These are phyloP conservation scores for Eupsilia transversa DNA, from an alignment of 2,888 invertebrate genomes.

Conservation along the genomic window DNA sequence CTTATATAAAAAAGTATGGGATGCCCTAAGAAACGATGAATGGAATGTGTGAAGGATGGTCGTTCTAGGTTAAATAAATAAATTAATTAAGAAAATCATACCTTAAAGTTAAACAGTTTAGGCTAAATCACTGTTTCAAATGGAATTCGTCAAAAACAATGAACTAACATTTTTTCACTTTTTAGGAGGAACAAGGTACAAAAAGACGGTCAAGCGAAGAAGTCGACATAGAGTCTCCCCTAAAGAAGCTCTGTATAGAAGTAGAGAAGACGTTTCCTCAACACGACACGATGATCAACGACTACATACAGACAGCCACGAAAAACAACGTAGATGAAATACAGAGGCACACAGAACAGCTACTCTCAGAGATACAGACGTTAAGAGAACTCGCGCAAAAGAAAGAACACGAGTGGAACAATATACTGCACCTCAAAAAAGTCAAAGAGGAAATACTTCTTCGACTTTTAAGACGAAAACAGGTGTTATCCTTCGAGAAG, in stretches of 20 bases:
- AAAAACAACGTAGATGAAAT: conserved; percentile 91
- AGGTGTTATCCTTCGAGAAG: conserved; percentile 90
- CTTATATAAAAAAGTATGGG: not conserved
- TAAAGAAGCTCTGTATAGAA: conserved; percentile 88
- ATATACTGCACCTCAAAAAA: conserved; percentile 95
- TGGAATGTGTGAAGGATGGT: not conserved
- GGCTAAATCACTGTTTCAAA: not conserved
- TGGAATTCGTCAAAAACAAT: not conserved
- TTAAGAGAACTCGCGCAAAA: conserved; percentile 93
- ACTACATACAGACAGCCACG: conserved; percentile 92
- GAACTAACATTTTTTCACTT: conserved; percentile 40
- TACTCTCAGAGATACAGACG: conserved; percentile 92
- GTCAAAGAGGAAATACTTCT: conserved; percentile 95
- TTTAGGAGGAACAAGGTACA: conserved; percentile 83
- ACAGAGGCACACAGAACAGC: conserved; percentile 92
- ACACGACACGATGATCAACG: conserved; percentile 91
- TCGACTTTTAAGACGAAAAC: conserved; percentile 93
- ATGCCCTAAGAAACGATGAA: not conserved
- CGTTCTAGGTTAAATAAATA: too few relatives aligned
- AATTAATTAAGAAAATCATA: too few relatives aligned
- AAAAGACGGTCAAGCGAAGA: conserved; percentile 85
- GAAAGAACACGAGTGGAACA: conserved; percentile 97
- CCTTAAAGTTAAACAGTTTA: too few relatives aligned
- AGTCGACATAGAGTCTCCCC: conserved; percentile 85
- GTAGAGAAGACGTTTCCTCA: conserved; percentile 89